Percentiles rank a stretch among this genome's conserved stretches.
Conservation (phyloP, 2,888 invertebrate species). For the Ferrisia virgata region DNA sequence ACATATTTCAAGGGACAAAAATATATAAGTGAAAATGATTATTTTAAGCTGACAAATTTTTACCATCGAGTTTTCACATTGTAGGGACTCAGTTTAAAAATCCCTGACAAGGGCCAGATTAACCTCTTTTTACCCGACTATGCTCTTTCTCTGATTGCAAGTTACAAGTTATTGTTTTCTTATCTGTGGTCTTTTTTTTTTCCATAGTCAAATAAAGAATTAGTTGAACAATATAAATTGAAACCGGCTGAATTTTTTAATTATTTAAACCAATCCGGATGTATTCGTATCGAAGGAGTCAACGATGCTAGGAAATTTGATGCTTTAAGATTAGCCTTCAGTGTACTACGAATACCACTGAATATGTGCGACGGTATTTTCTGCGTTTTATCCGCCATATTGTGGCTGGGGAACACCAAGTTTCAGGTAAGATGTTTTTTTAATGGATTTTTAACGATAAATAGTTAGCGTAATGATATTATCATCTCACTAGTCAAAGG, state of each 20-base stretch:
- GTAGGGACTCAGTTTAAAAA: too few relatives aligned
- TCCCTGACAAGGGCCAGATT: too few relatives aligned
- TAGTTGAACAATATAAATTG: conserved; percentile 70
- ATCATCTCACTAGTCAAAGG: neutral
- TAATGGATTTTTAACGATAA: neutral
- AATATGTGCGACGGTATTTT: conserved; percentile 87
- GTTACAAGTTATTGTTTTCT: too few relatives aligned
- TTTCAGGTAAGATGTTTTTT: conserved; percentile 61
- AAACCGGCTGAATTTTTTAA: conserved; percentile 73
- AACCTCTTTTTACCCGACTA: too few relatives aligned
- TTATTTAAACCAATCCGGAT: conserved; percentile 78
- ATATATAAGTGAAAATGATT: too few relatives aligned
- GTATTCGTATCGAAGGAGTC: conserved; percentile 64
- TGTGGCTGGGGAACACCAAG: conserved; percentile 85
- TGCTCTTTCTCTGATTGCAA: too few relatives aligned
- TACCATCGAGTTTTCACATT: too few relatives aligned
- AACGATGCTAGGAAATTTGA: conserved; percentile 72
- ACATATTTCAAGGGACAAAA: too few relatives aligned
- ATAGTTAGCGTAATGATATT: neutral
- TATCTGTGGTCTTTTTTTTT: neutral
- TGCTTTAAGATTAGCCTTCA: conserved; percentile 81
- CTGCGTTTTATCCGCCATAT: conserved; percentile 79
- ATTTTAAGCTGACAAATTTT: too few relatives aligned
- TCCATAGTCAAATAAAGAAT: conserved; percentile 61
- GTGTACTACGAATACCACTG: conserved; percentile 79